Base-by-base conservation (phyloP, 92 coral and sea anemone genomes). In the Epizoanthus rinbou region DNA sequence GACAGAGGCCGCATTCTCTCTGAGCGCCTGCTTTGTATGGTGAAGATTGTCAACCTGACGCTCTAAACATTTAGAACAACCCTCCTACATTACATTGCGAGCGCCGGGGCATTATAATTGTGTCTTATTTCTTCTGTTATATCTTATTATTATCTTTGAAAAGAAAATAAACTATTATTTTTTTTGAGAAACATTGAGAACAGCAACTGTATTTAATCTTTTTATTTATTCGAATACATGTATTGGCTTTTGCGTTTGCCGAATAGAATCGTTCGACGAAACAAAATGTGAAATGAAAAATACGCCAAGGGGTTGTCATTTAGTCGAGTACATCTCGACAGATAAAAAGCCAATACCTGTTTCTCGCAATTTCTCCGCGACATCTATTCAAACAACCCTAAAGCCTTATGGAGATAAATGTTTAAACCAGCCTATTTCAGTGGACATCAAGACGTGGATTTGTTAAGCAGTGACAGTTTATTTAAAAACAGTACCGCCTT, bases 51-150 rank as follows among this genome's bases (percentile, higher is more conserved):
- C 31, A 1, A 21, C 47, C 15, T 8, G 57, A 62, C 13, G 21
- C 73, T 62, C 52, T 2, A 62, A 37, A 39, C 37, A 60, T 41
- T 62, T 45, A 43, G 60, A 6, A 14, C 53, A 35, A 41, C 22
- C 57, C 19, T 17, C 16, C 70, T n/a, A 41, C 19, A n/a, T 76
- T 17, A 39, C 22, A 41, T 78, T 54, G 45, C 18, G 58, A n/a
- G n/a, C n/a, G 8, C 58, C 25, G 28, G 28, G 28, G 50, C 39
- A 63, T 63, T 60, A 37, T 33, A 78, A 78, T 78, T 39, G 69
- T 73, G 24, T 11, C 31, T 43, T 78, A 72, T 78, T 78, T 78
- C 60, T 78, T 60, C 45, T 60, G 22, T 39, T 75, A 17, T 75
- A 76, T 0, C 31, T 28, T 28, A 28, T 28, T 28, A 28, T 28